Evolutionary conservation across 2,888 invertebrate genomes (phyloP).

Genomic region (Meteorus cinctellus): DNA sequence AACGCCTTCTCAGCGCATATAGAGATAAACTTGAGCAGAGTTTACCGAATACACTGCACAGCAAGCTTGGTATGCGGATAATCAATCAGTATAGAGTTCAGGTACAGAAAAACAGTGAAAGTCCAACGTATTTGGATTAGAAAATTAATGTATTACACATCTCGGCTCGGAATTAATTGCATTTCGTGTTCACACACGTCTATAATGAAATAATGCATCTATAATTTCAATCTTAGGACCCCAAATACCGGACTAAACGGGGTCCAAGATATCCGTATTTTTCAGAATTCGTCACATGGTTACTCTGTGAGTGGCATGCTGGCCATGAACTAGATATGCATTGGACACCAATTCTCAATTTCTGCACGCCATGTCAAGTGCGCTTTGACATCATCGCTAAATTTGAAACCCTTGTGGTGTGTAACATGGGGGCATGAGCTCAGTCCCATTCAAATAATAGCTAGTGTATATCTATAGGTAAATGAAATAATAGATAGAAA

Average conservation of each 20-base stretch:
- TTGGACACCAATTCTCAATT: conserved; percentile 88
- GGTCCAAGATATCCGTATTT: conserved; percentile 83
- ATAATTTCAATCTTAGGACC: conserved; percentile 55
- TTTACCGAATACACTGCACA: conserved; percentile 87
- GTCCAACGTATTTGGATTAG: no score
- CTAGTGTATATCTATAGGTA: not conserved
- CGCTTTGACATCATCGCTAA: conserved; percentile 87
- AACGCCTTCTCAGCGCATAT: conserved; percentile 86
- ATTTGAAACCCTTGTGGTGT: conserved; percentile 86
- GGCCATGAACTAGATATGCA: conserved; percentile 86
- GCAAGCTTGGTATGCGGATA: conserved; percentile 86
- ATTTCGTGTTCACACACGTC: no score
- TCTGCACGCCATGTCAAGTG: conserved; percentile 90
- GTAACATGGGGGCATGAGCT: conserved; percentile 39
- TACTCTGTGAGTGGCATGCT: conserved; percentile 81
- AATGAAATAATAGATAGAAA: not conserved
- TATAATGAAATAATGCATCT: not conserved
- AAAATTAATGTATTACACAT: not conserved
- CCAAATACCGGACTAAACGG: conserved; percentile 68
- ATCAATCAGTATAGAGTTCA: conserved; percentile 82
- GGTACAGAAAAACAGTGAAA: conserved; percentile 67
- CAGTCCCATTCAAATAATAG: not conserved
- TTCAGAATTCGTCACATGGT: conserved; percentile 86
- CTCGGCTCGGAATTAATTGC: no score
- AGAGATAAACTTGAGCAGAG: conserved; percentile 90